Percentiles rank a stretch among this genome's conserved stretches.
Evolutionary conservation across 1,140 invertebrate genomes (phyloP).

Genomic region (Dendroctonus ponderosae): DNA sequence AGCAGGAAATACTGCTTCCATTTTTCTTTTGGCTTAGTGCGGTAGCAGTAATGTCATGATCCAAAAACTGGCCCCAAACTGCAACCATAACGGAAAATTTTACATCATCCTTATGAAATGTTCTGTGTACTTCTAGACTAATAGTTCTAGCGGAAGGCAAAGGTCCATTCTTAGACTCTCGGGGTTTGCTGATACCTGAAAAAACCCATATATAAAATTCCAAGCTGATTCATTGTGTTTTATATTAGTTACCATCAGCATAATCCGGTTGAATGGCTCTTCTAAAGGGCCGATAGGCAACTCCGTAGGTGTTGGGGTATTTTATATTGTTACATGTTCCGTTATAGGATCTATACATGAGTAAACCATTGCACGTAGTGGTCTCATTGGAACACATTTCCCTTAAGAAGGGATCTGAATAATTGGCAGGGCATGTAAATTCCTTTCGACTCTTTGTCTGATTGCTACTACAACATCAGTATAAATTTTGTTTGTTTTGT

Average conservation of each 20-base stretch:
- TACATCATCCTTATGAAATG: constrained; percentile 67
- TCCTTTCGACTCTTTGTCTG: not conserved
- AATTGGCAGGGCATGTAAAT: constrained; percentile 29
- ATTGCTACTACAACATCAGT: too few relatives aligned
- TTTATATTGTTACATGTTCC: constrained; percentile 80
- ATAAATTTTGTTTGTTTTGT: too few relatives aligned
- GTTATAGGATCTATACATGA: constrained; percentile 66
- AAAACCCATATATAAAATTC: not conserved
- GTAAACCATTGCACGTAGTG: constrained; percentile 26
- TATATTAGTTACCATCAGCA: constrained; percentile 62
- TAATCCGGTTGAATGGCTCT: constrained; percentile 73
- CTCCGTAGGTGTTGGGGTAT: constrained; percentile 65
- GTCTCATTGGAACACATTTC: constrained; percentile 21
- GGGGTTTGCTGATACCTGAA: constrained; percentile 66
- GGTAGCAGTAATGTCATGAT: constrained; percentile 90
- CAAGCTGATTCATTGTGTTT: not conserved
- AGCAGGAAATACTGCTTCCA: constrained; percentile 66
- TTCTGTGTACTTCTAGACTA: constrained; percentile 69
- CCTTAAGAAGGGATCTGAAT: constrained; percentile 9
- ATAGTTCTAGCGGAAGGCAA: constrained; percentile 74
- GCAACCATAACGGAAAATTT: constrained; percentile 78
- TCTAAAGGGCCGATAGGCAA: constrained; percentile 72
- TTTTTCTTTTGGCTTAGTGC: constrained; percentile 68
- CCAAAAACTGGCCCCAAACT: constrained; percentile 93
- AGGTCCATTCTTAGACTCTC: constrained; percentile 56